Evolutionary conservation across 2,113 vertebrate species (phyloP), one percentile per base, ranked within the genome.

Genomic region (Arizona elegans): DNA sequence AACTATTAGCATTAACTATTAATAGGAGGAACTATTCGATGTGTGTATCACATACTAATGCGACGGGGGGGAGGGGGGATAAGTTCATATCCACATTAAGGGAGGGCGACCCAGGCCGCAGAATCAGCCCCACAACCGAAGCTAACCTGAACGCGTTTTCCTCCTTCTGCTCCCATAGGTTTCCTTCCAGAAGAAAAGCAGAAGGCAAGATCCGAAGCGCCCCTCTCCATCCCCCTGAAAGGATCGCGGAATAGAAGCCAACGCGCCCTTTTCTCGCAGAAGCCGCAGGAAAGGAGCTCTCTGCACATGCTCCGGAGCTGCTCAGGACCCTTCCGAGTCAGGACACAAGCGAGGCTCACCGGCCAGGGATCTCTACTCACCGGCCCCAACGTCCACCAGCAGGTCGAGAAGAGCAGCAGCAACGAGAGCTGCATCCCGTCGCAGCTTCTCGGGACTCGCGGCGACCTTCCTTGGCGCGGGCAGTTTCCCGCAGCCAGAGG

Each of bases 401-500:
- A 62, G 88, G 95, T 87, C 19, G 54, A 93, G 55, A 96, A 90
- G 90, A 97, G 92, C 0, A 95, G 29, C 53, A 95, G 1, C 52
- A 89, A 89, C 87, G 92, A 92, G 91, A 52, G 87, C 91, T 87
- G 93, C 97, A 97, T 97, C 91, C 94, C 10, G 88, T 89, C 92
- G 3, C 43, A 26, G 89, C 33, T 88, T 8, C 29, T 8, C 6
- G 87, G 52, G 13, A 29, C 53, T 54, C n/a, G 15, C 70, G 21
- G n/a, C 19, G 52, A 54, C 23, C 52, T 9, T 19, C 92, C 55
- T 85, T 56, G 47, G 91, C 47, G 59, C 53, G 86, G 90, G 89
- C 56, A 58, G 90, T 87, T 24, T 75, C 75, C 13, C 52, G 62
- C 93, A 86, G 6, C 90, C 29, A 85, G 65, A 56, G 90, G 52